Evolutionary conservation across 1,140 invertebrate genomes (phyloP), one percentile per base, ranked within the genome.

Genomic region (Tetragnatha versicolor): DNA sequence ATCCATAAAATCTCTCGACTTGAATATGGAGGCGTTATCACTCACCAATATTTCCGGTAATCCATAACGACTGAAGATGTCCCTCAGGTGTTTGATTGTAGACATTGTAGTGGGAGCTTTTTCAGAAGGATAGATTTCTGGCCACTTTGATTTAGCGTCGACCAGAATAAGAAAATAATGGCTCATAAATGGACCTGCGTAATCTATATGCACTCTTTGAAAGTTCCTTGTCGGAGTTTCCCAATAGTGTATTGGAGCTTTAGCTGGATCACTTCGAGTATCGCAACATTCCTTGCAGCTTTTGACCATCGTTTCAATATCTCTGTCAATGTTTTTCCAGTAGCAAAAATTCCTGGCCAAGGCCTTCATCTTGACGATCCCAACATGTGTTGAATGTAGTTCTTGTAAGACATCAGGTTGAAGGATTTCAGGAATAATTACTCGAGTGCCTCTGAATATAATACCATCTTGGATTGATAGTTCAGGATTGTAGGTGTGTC

Each of bases 271-370:
- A 5, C 27, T 14, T 66, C 29, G 9, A 6, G 39, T 35, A 37
- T 2, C 14, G n/a, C 31, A 37, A 39, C 60, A 63, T 35, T 63
- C 33, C 25, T 22, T 25, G 29, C 9, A 14, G 17, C 63, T 6
- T 17, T 66, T 35, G 22, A 29, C 9, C 5, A 3, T n/a, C n/a
- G n/a, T n/a, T n/a, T n/a, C n/a, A n/a, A n/a, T n/a, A n/a, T n/a
- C n/a, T n/a, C n/a, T n/a, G 20, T 66, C 63, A 29, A 66, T 66
- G 25, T 66, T 66, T 49, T 66, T 66, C 63, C 63, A 66, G 31
- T 45, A 66, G 20, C 63, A 66, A 2, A 37, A 39, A n/a, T n/a
- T n/a, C n/a, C n/a, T n/a, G 20, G 31, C 60, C 6, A 60, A 20
- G 25, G 55, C 55, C n/a, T 60, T 60, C 55, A 60, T 60, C 25